phyloP scores from a whole-genome alignment of 2,797 vertebrate species.

The Pithecia hirsuta region DNA sequence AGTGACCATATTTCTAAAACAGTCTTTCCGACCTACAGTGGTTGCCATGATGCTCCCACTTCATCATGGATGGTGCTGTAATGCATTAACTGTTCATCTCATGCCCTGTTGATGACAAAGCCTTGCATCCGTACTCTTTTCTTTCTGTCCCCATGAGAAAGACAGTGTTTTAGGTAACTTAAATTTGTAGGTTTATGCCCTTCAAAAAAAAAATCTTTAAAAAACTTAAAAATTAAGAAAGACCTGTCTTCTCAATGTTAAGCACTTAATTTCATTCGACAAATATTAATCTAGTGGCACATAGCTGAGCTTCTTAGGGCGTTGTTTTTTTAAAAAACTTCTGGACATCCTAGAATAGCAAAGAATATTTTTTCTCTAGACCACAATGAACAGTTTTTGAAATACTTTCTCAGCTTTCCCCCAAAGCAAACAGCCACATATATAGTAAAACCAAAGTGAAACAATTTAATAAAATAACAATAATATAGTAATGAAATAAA shows the following conservation, averaged over 20 bases:
- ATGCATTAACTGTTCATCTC: constrained; percentile 79
- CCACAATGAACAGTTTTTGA: constrained; percentile 25
- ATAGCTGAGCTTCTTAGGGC: neutral
- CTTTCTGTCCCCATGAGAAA: constrained; percentile 81
- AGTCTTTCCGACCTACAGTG: constrained; percentile 71
- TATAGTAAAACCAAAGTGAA: constrained; percentile 63
- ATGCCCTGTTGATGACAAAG: constrained; percentile 59
- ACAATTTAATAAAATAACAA: neutral
- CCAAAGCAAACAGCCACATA: constrained; percentile 8
- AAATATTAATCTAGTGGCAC: constrained; percentile 26
- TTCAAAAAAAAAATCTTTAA: constrained; percentile 5
- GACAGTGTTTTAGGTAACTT: constrained; percentile 50
- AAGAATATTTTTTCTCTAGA: constrained; percentile 34
- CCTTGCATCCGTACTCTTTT: constrained; percentile 83
- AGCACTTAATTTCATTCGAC: neutral
- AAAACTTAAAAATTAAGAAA: neutral
- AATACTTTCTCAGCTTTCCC: neutral
- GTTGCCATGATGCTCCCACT: constrained; percentile 71
- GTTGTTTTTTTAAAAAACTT: constrained; percentile 3
- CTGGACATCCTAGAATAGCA: neutral
- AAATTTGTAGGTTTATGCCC: constrained; percentile 18
- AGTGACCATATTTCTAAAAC: constrained; percentile 79
- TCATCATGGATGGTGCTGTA: constrained; percentile 83
- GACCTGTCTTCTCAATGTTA: constrained; percentile 23
- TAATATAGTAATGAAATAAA: constrained; percentile 30